A percentile compares a stretch with the other conserved stretches of the same genome.
Evolutionary conservation across 2,888 invertebrate species (phyloP).

Genomic region (Synanthedon vespiformis): DNA sequence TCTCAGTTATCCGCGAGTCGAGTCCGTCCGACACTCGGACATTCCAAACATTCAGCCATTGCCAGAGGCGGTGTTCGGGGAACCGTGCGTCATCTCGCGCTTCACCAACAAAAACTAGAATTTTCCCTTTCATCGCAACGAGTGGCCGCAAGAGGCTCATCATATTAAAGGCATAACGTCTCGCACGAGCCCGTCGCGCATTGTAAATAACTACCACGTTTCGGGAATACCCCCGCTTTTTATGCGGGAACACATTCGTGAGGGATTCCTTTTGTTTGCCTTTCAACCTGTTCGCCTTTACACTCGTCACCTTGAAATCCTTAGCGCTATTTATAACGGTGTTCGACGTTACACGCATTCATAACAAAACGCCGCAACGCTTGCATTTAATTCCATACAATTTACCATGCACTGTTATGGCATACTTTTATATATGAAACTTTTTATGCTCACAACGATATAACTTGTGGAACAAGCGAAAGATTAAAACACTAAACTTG

Average conservation of each 20-base stretch:
- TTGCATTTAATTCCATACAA: no score
- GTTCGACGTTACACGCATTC: slow-evolving; percentile 14
- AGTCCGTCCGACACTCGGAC: slow-evolving; percentile 20
- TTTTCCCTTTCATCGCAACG: slow-evolving; percentile 66
- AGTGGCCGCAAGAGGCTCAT: slow-evolving; percentile 33
- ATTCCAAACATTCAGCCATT: neutral
- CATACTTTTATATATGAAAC: no score
- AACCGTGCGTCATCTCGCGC: slow-evolving; percentile 50
- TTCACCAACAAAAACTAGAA: slow-evolving; percentile 50
- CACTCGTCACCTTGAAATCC: slow-evolving; percentile 12
- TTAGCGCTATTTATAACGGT: slow-evolving; percentile 16
- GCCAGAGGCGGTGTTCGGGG: slow-evolving; percentile 31
- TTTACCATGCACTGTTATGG: no score
- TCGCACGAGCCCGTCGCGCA: slow-evolving; percentile 29
- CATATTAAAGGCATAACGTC: slow-evolving; percentile 51
- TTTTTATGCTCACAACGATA: no score
- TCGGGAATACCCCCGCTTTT: slow-evolving; percentile 65
- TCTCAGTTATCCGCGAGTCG: slow-evolving; percentile 20
- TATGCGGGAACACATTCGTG: slow-evolving; percentile 60
- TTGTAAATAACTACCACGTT: slow-evolving; percentile 59
- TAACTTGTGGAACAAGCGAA: no score
- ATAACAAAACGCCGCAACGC: slow-evolving; percentile 5
- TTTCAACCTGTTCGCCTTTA: slow-evolving; percentile 43
- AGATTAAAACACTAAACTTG: no score
- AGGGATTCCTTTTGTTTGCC: slow-evolving; percentile 69